A percentile compares a stretch with the other conserved stretches of the same genome.
phyloP scores from a whole-genome alignment of 2,888 invertebrate genomes.

The Eurytoma adleriae region DNA sequence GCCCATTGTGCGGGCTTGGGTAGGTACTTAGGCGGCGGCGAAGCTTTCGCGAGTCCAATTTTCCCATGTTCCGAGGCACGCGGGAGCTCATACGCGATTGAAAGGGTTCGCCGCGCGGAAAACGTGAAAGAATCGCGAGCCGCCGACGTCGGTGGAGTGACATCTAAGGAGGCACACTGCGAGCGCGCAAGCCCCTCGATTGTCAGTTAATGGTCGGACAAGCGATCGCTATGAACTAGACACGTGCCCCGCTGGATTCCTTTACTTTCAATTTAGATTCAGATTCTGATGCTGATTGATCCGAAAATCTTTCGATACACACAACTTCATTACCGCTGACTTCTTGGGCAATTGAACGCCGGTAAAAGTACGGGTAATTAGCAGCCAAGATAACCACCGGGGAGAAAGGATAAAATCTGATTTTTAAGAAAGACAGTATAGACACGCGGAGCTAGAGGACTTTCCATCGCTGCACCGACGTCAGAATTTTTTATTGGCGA shows the following conservation, averaged over 20 bases:
- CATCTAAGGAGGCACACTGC: conserved; percentile 20
- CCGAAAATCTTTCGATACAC: conserved; percentile 18
- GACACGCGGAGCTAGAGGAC: no score
- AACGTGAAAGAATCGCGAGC: background rate
- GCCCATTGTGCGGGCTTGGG: no score
- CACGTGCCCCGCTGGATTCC: conserved; percentile 20
- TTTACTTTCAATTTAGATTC: conserved; percentile 42
- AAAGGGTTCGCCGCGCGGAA: background rate
- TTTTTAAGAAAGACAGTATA: no score
- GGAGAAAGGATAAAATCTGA: no score
- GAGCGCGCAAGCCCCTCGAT: background rate
- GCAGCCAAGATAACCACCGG: no score
- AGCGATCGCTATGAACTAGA: conserved; percentile 20
- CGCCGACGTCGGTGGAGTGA: background rate
- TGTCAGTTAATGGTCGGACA: conserved; percentile 40
- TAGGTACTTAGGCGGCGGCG: no score
- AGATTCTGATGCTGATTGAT: conserved; percentile 26
- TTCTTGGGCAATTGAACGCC: background rate
- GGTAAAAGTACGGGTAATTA: conserved; percentile 1
- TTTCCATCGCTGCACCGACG: no score
- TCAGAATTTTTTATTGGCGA: no score
- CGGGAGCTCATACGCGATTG: background rate
- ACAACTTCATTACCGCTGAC: conserved; percentile 35
- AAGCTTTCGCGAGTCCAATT: background rate
- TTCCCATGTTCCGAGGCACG: background rate